phyloP scores from a whole-genome alignment of 2,888 invertebrate species.

The Tetragnatha montana region DNA sequence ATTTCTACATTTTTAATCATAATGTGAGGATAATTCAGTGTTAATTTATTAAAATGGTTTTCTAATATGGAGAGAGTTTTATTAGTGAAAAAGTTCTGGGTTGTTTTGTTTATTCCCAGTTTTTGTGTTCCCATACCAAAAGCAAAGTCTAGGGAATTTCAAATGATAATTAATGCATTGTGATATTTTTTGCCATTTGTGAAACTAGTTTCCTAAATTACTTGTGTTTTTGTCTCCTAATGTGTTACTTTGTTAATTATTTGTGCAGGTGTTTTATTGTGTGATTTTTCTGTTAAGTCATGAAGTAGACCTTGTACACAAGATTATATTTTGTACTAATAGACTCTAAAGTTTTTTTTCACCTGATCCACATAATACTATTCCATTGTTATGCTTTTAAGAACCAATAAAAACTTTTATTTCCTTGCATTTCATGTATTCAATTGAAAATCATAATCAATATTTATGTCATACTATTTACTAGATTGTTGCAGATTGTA shows the following conservation, averaged over 20 bases:
- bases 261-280: neutral
- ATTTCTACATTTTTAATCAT: neutral
- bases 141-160: neutral
- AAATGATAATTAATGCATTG: slow-evolving; percentile 11
- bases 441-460: too few species aligned
- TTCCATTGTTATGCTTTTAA: too few species aligned
- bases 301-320: neutral
- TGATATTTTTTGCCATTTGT: slow-evolving; percentile 60
- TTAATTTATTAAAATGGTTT: too few species aligned
- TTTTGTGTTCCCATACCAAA: neutral
- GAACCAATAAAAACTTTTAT: too few species aligned
- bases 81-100: neutral
- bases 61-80: too few species aligned
- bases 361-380: too few species aligned
- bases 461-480: too few species aligned
- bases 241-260: slow-evolving; percentile 16
- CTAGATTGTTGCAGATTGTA: too few species aligned
- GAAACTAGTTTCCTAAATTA: slow-evolving; percentile 21
- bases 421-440: too few species aligned
- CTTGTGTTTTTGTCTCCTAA: slow-evolving; percentile 9
- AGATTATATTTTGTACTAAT: neutral
- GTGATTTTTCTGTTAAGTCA: too few species aligned
- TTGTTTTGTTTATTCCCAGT: slow-evolving; percentile 3
- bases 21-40: neutral
- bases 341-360: too few species aligned